Percentiles rank a stretch among this genome's conserved stretches.
These are phyloP conservation scores for Eupithecia inturbata DNA, from an alignment of 2,888 invertebrate species.

Conservation along the genomic window DNA sequence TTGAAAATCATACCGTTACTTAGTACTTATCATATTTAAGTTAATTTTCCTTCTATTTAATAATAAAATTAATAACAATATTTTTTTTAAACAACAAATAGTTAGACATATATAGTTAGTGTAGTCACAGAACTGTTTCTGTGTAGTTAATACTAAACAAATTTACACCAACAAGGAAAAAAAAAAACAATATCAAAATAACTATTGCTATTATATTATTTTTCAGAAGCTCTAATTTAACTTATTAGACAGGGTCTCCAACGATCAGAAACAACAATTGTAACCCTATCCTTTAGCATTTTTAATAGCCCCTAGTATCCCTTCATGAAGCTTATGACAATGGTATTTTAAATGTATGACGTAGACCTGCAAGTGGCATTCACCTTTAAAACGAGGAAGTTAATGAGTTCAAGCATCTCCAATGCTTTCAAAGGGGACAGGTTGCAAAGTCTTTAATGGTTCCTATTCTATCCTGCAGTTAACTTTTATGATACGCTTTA, in stretches of 20 bases:
- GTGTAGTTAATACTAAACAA: no score
- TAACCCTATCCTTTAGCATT: neutral
- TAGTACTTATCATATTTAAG: no score
- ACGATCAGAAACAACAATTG: neutral
- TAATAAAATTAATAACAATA: no score
- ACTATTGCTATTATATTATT: no score
- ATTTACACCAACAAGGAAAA: no score
- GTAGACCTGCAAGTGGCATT: slow-evolving; percentile 15
- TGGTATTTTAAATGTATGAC: slow-evolving; percentile 1
- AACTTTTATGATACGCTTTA: slow-evolving; percentile 28
- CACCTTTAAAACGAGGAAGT: slow-evolving; percentile 27
- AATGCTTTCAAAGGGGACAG: slow-evolving; percentile 16
- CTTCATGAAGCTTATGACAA: neutral
- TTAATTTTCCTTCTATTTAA: no score
- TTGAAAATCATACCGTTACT: no score
- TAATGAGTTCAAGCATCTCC: slow-evolving; percentile 31
- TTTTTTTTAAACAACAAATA: no score
- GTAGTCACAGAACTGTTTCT: no score
- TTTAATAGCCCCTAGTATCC: neutral
- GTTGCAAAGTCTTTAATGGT: slow-evolving; percentile 25
- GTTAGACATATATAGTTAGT: no score
- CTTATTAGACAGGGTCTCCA: neutral
- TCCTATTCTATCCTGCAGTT: slow-evolving; percentile 23
- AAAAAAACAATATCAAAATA: no score
- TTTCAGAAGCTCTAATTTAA: neutral